Conservation (phyloP, 1,140 invertebrate genomes). For the Dolichoris vasculosae region DNA sequence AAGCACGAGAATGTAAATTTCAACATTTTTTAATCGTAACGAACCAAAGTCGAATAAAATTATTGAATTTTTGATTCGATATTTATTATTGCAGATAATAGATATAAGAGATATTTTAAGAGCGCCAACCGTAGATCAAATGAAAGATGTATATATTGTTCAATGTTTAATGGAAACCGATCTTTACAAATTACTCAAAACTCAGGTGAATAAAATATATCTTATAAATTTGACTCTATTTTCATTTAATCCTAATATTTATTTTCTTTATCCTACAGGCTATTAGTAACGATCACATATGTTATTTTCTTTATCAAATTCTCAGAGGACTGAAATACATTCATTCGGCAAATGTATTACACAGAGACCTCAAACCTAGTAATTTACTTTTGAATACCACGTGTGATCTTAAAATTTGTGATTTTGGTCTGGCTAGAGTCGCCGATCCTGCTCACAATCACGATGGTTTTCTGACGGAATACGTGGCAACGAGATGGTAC, state of each 20-base stretch:
- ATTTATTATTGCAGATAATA: conserved; percentile 87
- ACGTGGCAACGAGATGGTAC: conserved; percentile 99
- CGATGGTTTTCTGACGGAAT: conserved; percentile 99
- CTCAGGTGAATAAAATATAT: conserved; percentile 82
- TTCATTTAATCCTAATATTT: not conserved
- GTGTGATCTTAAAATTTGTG: conserved; percentile 98
- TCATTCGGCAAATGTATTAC: conserved; percentile 99
- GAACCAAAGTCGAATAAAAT: not conserved
- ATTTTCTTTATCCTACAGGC: conserved; percentile 79
- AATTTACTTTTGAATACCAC: conserved; percentile 99
- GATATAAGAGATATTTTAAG: conserved; percentile 99
- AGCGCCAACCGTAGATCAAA: conserved; percentile 94
- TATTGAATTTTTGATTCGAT: conserved; percentile 4
- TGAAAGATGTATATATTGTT: conserved; percentile 99
- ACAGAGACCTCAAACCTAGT: conserved; percentile 98
- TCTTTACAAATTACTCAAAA: conserved; percentile 99
- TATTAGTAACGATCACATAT: conserved; percentile 99
- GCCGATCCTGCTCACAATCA: conserved; percentile 99
- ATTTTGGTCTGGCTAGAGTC: conserved; percentile 95
- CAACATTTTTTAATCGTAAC: not conserved
- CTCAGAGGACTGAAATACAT: conserved; percentile 99
- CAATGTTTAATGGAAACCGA: conserved; percentile 99
- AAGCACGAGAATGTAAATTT: conserved; percentile 99
- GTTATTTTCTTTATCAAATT: conserved; percentile 99
- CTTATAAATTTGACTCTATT: not conserved